Evolutionary conservation across 64 coral and sea anemone species (phyloP).

Genomic region (Stichodactyla mertensii): DNA sequence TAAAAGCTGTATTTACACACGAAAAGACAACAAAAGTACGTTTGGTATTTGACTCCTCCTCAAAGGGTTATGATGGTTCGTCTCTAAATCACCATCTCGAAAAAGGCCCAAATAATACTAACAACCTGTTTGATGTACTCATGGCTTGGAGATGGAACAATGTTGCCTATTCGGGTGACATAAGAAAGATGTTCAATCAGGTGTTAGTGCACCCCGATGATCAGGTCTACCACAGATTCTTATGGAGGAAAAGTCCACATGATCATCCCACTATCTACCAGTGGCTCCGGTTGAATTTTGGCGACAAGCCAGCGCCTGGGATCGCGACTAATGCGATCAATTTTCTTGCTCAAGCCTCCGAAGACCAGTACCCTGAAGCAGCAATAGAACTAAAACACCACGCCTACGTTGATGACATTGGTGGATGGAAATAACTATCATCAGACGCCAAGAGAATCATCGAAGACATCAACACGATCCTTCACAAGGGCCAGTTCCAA

Average conservation of each 20-base stretch:
- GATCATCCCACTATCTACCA: conserved; percentile 15
- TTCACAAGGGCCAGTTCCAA: too few species aligned
- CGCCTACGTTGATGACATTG: too few species aligned
- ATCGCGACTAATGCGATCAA: conserved; percentile 27
- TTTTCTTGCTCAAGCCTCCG: conserved; percentile 9
- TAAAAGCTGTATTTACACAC: conserved; percentile 33
- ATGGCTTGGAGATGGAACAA: conserved; percentile 13
- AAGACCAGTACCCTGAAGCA: conserved; percentile 17
- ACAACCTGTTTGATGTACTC: conserved; percentile 6
- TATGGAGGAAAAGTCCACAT: conserved; percentile 6
- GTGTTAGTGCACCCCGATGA: conserved; percentile 21
- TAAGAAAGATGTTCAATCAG: conserved; percentile 27
- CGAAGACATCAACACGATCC: too few species aligned
- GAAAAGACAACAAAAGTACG: conserved; percentile 22
- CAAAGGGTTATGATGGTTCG: conserved; percentile 25
- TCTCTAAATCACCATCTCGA: conserved; percentile 30
- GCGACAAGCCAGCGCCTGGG: conserved; percentile 45
- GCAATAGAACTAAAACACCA: too few species aligned
- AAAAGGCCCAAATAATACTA: conserved; percentile 28
- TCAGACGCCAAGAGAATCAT: too few species aligned
- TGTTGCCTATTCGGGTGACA: conserved; percentile 10
- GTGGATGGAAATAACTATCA: too few species aligned
- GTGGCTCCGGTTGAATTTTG: conserved; percentile 35
- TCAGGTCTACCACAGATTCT: conserved; percentile 20
- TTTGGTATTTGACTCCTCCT: conserved; percentile 21